Evolutionary conservation across 2,113 vertebrate genomes (phyloP), one percentile per base, ranked within the genome.

Genomic region (Cheirogaleus medius): DNA sequence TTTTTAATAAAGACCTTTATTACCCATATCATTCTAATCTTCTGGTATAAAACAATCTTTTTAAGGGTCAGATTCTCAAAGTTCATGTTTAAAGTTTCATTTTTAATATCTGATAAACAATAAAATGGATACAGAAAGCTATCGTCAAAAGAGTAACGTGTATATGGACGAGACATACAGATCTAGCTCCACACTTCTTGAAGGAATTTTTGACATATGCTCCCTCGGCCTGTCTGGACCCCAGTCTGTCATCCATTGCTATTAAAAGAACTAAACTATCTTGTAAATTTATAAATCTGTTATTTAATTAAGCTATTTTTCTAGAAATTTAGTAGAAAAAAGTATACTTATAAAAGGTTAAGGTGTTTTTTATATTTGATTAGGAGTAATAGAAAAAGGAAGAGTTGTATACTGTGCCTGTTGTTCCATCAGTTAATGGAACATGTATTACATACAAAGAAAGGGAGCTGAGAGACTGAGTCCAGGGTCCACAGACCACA

Each of bases 251-350:
- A 34, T 7, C 29, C 5, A 58, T 29, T 74, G 2, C 39, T 74
- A 73, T 34, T 32, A 27, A 91, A 88, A 82, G 17, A 78, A 95
- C 21, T 32, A 84, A 54, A 63, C 52, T 68, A 52, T 37, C 34
- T 80, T 80, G 10, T 23, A 85, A 64, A 7, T 91, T 90, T 80
- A 92, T 21, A 74, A 23, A 96, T 69, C 76, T 92, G 8, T 68
- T 80, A 60, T 74, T 68, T 32, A 42, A 69, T 63, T 78, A 42
- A 68, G 6, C 39, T 85, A 2, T 90, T 18, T 78, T 34, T 84
- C 68, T 49, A 39, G 32, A 60, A 69, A 13, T 39, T 71, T 60
- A 86, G 63, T 14, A 78, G 56, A 58, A 64, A 71, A 68, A 78
- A 76, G 47, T n/a, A 34, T 18, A 29, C 44, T 77, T 37, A 3